Percentiles rank a stretch among this genome's conserved stretches.
These are phyloP conservation scores for Leucania comma DNA, from an alignment of 2,888 invertebrate genomes.

Conservation along the genomic window DNA sequence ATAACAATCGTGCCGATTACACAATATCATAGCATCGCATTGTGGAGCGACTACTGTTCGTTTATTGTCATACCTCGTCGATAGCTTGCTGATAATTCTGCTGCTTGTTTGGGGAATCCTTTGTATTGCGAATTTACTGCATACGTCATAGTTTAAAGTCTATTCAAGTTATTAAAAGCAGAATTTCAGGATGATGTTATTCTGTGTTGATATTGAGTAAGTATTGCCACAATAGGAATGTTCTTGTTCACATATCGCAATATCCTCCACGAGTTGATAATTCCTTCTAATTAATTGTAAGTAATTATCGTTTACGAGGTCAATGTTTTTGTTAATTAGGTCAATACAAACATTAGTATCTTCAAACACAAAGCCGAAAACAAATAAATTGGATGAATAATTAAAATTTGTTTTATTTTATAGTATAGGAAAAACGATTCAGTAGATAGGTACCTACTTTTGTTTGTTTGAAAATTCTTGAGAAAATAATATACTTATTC, in stretches of 20 bases:
- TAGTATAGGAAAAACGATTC: conserved; percentile 28
- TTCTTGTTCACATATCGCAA: conserved; percentile 34
- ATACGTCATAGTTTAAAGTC: conserved; percentile 41
- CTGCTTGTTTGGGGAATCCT: conserved; percentile 62
- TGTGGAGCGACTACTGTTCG: conserved; percentile 60
- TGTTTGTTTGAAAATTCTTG: not conserved
- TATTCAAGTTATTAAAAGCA: not conserved
- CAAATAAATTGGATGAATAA: conserved; percentile 25
- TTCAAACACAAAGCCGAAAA: conserved; percentile 33
- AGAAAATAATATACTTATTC: not conserved
- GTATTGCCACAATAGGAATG: not conserved
- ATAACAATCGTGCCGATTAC: conserved; percentile 62
- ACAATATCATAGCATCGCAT: conserved; percentile 56
- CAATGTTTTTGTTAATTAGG: conserved; percentile 50
- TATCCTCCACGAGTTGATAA: conserved; percentile 40
- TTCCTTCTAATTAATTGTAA: conserved; percentile 42
- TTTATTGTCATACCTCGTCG: conserved; percentile 58
- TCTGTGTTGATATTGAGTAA: not conserved
- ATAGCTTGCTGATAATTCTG: conserved; percentile 58
- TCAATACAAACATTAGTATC: conserved; percentile 37
- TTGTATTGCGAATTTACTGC: conserved; percentile 33
- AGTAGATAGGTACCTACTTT: conserved; percentile 17
- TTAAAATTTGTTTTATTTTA: conserved; percentile 13
- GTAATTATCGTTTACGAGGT: conserved; percentile 45
- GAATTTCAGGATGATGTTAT: not conserved